A percentile compares a stretch with the other conserved stretches of the same genome.
These are phyloP conservation scores for Cryptotermes secundus DNA, from an alignment of 1,140 invertebrate species.

Conservation along the genomic window DNA sequence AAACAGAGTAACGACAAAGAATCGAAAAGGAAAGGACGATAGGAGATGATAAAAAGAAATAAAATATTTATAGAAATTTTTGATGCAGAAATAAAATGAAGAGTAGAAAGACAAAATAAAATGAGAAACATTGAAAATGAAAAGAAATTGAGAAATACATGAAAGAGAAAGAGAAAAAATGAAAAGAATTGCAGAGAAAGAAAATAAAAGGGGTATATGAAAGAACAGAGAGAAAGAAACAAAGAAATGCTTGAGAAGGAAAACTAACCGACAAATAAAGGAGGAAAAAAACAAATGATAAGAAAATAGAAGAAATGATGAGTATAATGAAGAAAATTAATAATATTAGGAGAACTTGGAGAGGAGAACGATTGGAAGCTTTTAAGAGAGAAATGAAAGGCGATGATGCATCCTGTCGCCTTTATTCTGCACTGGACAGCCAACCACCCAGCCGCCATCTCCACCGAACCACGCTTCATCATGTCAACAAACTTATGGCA, in stretches of 20 bases:
- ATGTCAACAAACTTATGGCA: not conserved
- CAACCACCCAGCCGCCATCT: not conserved
- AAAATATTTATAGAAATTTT: too few species aligned
- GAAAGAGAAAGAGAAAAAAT: not conserved
- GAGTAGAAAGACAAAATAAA: too few species aligned
- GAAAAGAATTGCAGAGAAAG: not conserved
- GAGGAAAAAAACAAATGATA: not conserved
- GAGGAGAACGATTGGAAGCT: not conserved
- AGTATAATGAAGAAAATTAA: too few species aligned
- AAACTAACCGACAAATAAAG: not conserved
- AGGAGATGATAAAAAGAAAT: too few species aligned
- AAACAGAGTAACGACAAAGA: too few species aligned
- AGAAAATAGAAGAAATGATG: too few species aligned
- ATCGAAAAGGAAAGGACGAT: too few species aligned
- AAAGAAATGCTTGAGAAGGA: not conserved
- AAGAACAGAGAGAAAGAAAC: not conserved
- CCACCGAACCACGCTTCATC: not conserved
- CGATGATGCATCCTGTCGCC: not conserved
- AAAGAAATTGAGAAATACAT: too few species aligned
- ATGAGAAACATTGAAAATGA: too few species aligned
- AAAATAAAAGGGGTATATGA: not conserved
- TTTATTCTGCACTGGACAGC: not conserved
- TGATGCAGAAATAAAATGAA: too few species aligned
- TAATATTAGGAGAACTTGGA: not conserved
- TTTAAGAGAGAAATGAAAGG: not conserved